phyloP scores from a whole-genome alignment of 2,113 vertebrate genomes.

The Paralichthys olivaceus region DNA sequence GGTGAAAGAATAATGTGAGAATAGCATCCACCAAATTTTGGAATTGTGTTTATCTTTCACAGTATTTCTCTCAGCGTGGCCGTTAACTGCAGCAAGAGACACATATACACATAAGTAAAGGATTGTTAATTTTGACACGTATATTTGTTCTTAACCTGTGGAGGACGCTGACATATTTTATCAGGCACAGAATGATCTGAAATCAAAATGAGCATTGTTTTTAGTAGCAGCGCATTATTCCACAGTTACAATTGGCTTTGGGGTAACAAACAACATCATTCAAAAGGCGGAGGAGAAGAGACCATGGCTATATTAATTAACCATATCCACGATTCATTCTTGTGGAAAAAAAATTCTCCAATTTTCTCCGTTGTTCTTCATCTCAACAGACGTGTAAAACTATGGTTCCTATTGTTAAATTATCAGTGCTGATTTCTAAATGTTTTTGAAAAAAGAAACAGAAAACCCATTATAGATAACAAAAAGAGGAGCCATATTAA shows the following conservation, averaged over 20 bases:
- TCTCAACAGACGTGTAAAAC: not conserved
- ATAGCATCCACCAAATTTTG: not conserved
- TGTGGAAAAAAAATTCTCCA: slow-evolving; percentile 2
- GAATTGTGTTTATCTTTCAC: not conserved
- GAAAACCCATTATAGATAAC: not conserved
- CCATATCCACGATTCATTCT: not conserved
- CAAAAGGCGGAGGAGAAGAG: slow-evolving; percentile 1
- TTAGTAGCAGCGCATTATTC: slow-evolving; percentile 28
- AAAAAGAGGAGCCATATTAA: not conserved
- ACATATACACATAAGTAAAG: not conserved
- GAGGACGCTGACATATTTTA: slow-evolving; percentile 23
- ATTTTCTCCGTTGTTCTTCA: not conserved
- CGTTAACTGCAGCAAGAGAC: slow-evolving; percentile 23
- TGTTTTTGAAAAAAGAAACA: not conserved
- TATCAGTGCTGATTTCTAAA: not conserved
- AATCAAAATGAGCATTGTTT: slow-evolving; percentile 13
- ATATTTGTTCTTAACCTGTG: slow-evolving; percentile 41
- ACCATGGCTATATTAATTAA: not conserved
- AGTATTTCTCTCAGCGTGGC: not conserved
- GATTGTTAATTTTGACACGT: too few relatives aligned
- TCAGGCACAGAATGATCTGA: slow-evolving; percentile 14
- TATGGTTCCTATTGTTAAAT: not conserved
- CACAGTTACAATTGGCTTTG: slow-evolving; percentile 11
- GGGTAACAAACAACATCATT: slow-evolving; percentile 12
- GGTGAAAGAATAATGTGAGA: slow-evolving; percentile 27